Conservation (phyloP, 1,140 invertebrate species). For the Listronotus oregonensis region DNA sequence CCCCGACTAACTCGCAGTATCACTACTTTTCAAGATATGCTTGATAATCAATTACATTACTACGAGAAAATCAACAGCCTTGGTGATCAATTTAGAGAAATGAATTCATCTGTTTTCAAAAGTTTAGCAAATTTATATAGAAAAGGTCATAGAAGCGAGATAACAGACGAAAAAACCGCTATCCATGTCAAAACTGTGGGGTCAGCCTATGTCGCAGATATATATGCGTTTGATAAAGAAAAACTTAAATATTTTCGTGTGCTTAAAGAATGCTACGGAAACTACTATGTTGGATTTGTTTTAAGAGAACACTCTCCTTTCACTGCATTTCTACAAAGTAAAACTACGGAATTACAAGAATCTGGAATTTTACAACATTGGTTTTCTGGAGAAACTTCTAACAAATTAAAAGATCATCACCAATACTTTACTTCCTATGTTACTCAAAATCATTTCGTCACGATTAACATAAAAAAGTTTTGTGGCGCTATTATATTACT, state of each 20-base stretch:
- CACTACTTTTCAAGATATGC: conserved; percentile 32
- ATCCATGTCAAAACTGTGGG: conserved; percentile 20
- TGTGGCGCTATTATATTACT: conserved; percentile 12
- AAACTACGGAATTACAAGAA: conserved; percentile 7
- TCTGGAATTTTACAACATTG: conserved; percentile 20
- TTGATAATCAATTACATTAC: conserved; percentile 12
- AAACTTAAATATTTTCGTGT: conserved; percentile 22
- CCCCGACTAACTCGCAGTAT: conserved; percentile 9
- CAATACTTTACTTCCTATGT: conserved; percentile 12
- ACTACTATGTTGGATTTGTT: conserved; percentile 22
- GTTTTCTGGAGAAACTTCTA: not conserved
- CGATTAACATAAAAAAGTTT: not conserved
- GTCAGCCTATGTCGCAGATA: conserved; percentile 19
- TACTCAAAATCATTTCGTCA: conserved; percentile 1
- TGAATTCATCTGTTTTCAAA: not conserved
- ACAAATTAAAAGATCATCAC: conserved; percentile 8
- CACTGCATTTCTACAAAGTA: not conserved
- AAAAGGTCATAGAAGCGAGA: not conserved
- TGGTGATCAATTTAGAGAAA: not conserved
- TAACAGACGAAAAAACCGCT: conserved; percentile 5
- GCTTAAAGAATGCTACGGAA: conserved; percentile 21
- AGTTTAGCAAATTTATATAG: conserved; percentile 16
- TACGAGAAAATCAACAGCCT: not conserved
- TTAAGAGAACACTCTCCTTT: conserved; percentile 28
- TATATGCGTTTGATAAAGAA: not conserved